These are phyloP conservation scores for Leptinotarsa tumamoca DNA, from an alignment of 2,888 invertebrate genomes.

Conservation along the genomic window DNA sequence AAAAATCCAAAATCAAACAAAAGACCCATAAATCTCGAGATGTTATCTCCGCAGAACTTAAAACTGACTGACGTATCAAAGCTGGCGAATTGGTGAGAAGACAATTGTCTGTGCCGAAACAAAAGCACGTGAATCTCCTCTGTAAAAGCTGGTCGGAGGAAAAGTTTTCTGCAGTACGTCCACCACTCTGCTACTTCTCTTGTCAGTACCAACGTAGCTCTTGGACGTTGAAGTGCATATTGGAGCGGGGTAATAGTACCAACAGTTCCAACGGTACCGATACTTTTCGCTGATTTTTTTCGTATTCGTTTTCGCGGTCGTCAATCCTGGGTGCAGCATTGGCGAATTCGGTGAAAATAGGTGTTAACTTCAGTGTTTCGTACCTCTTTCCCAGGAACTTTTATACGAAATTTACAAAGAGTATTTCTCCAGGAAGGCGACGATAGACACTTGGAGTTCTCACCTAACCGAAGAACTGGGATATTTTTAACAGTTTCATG, in stretches of 20 bases:
- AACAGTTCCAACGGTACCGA: conserved; percentile 22
- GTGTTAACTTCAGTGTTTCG: conserved; percentile 46
- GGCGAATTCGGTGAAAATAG: conserved; percentile 38
- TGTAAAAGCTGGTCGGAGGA: conserved; percentile 56
- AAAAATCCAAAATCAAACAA: conserved; percentile 35
- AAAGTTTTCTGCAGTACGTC: conserved; percentile 56
- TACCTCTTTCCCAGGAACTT: conserved; percentile 40
- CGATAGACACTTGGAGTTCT: conserved; percentile 32
- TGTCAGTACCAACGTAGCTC: conserved; percentile 57
- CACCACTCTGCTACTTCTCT: conserved; percentile 45
- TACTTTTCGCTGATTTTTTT: conserved; percentile 29
- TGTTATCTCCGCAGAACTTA: conserved; percentile 40
- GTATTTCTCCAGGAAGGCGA: conserved; percentile 48
- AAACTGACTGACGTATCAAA: conserved; percentile 36
- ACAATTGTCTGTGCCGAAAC: conserved; percentile 36
- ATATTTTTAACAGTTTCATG: conserved; percentile 39
- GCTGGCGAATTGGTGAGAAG: conserved; percentile 35
- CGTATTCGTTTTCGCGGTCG: conserved; percentile 25
- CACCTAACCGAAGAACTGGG: conserved; percentile 39
- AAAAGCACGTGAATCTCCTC: conserved; percentile 57
- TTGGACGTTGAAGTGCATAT: conserved; percentile 47
- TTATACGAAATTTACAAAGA: conserved; percentile 45
- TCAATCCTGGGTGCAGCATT: conserved; percentile 49
- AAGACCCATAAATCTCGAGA: conserved; percentile 39
- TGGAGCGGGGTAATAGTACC: conserved; percentile 2